Evolutionary conservation across 2,113 vertebrate genomes (phyloP), one percentile per base, ranked within the genome.

Genomic region (Orthonyx spaldingii): DNA sequence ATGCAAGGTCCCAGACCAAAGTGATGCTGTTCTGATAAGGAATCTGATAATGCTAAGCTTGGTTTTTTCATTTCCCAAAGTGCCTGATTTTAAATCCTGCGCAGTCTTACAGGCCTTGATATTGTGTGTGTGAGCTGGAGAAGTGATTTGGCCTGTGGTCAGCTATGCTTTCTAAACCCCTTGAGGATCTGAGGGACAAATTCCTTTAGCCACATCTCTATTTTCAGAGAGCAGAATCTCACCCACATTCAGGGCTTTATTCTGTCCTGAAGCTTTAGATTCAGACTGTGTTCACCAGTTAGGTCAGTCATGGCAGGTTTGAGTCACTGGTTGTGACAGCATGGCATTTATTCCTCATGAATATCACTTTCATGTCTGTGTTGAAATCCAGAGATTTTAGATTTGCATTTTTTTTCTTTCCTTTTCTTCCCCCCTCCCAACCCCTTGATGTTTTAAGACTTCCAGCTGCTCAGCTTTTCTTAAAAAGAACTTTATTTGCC

Each of bases 351-450:
- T 86, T 86, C 55, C 17, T 66, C 0, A 1, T 41, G 14, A 90
- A 32, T 75, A 72, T 75, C 32, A 33, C 22, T 66, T 81, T 81
- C 27, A 59, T 84, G n/a, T 7, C 39, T 68, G 9, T 41, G 28
- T 37, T 79, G n/a, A 87, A 91, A 78, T 46, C 24, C 35, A 65
- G 47, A 63, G 14, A 52, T 21, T 61, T 81, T 17, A 18, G 21
- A 66, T 78, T 87, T 66, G 2, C 3, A n/a, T n/a, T n/a, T 16
- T 35, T 12, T 50, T 72, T 13, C 9, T 18, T 7, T 26, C 14
- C 1, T 1, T 3, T 0, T 1, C 4, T 20, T 7, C 5, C 2
- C 1, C 15, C 1, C 5, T 6, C 18, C 16, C 44, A n/a, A n/a
- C n/a, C 22, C 14, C 46, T 53, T n/a, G 7, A 30, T 64, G 10